These are phyloP conservation scores for Empis stercorea DNA, from an alignment of 2,888 invertebrate species.

Conservation along the genomic window DNA sequence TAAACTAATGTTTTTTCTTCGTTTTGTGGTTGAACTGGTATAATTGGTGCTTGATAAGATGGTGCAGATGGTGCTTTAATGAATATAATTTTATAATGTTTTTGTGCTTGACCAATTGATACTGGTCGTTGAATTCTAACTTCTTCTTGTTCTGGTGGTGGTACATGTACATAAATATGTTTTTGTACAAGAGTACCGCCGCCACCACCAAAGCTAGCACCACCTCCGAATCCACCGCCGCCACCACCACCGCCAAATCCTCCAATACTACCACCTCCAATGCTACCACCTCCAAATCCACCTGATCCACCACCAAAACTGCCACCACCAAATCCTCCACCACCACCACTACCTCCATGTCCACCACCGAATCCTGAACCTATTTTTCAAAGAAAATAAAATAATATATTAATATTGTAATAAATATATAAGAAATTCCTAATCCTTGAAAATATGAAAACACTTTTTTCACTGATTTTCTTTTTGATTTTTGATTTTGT, in stretches of 20 bases:
- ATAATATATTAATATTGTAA: no score
- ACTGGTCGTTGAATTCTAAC: slow-evolving; percentile 49
- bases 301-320: slow-evolving; percentile 5
- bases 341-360: background rate
- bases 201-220: slow-evolving; percentile 1
- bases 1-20: slow-evolving; percentile 65
- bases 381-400: no score
- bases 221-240: slow-evolving; percentile 8
- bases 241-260: slow-evolving; percentile 2
- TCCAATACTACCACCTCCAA: slow-evolving; percentile 3
- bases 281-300: slow-evolving; percentile 8
- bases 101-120: slow-evolving; percentile 53
- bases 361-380: background rate
- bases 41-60: slow-evolving; percentile 46
- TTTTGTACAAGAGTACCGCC: slow-evolving; percentile 53
- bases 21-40: slow-evolving; percentile 50
- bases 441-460: no score
- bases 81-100: slow-evolving; percentile 68
- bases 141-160: slow-evolving; percentile 73
- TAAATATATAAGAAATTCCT: no score
- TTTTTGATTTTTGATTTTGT: no score
- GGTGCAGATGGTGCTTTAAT: slow-evolving; percentile 58
- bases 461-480: no score
- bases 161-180: slow-evolving; percentile 83
- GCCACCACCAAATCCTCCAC: slow-evolving; percentile 1